These are phyloP conservation scores for Micrastur ruficollis DNA, from an alignment of 2,797 vertebrate species.

Conservation along the genomic window DNA sequence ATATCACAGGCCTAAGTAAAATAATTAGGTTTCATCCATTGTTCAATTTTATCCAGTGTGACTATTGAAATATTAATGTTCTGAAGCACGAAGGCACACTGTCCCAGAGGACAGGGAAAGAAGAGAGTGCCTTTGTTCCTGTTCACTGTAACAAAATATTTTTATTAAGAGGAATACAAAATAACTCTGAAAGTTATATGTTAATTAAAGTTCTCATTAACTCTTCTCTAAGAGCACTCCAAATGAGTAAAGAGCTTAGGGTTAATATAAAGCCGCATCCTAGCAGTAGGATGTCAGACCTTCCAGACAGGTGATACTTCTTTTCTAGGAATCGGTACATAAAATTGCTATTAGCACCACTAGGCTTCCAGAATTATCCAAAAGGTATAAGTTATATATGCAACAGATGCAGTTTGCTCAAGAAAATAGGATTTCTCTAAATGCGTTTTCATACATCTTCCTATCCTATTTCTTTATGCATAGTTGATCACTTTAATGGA, in stretches of 20 bases:
- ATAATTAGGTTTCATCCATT: slow-evolving; percentile 48
- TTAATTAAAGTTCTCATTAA: slow-evolving; percentile 60
- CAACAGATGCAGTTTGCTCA: slow-evolving; percentile 36
- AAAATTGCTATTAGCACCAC: not conserved
- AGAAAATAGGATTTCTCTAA: slow-evolving; percentile 47
- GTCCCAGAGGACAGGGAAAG: slow-evolving; percentile 1
- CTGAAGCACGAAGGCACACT: slow-evolving; percentile 34
- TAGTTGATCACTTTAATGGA: slow-evolving; percentile 68
- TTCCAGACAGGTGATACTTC: slow-evolving; percentile 4
- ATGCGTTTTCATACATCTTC: slow-evolving; percentile 42
- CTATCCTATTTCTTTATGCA: slow-evolving; percentile 35
- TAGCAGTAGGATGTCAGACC: not conserved
- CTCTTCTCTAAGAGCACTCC: not conserved
- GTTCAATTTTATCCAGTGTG: slow-evolving; percentile 43
- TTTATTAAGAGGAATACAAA: slow-evolving; percentile 59
- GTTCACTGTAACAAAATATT: slow-evolving; percentile 40
- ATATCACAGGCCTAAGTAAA: slow-evolving; percentile 37
- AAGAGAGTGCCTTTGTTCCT: slow-evolving; percentile 48
- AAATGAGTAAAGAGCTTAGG: not conserved
- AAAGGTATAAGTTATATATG: not conserved
- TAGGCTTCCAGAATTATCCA: slow-evolving; percentile 15
- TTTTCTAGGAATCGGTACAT: not conserved
- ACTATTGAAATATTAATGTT: slow-evolving; percentile 56
- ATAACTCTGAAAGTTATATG: slow-evolving; percentile 22
- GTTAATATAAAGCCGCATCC: not conserved